Evolutionary conservation across 2,888 invertebrate species (phyloP).

Genomic region (Lottia gigantea): DNA sequence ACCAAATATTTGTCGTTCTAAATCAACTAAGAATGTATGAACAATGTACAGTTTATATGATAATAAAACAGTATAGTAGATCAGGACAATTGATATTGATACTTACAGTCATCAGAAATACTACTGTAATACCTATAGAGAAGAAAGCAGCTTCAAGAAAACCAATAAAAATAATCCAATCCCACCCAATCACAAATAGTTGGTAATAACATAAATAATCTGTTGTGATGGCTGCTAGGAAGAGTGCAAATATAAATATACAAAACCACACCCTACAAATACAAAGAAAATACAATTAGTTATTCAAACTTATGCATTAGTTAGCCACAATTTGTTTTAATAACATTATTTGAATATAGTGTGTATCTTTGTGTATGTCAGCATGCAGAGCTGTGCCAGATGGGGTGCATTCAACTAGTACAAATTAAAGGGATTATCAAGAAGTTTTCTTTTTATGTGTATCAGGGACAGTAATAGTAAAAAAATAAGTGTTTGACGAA

Average conservation of each 20-base stretch:
- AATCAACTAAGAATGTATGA: no score
- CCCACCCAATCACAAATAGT: constrained; percentile 49
- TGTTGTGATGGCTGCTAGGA: constrained; percentile 87
- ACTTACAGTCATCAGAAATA: constrained; percentile 60
- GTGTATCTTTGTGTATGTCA: no score
- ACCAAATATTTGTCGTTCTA: no score
- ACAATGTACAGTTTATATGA: no score
- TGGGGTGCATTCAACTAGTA: no score
- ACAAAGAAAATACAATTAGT: constrained; percentile 22
- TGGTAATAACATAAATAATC: constrained; percentile 72
- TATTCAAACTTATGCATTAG: not conserved
- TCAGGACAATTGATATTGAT: not conserved
- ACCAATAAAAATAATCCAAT: constrained; percentile 57
- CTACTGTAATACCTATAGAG: constrained; percentile 47
- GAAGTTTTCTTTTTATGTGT: no score
- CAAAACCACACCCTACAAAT: constrained; percentile 87
- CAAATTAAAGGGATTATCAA: no score
- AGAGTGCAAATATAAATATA: constrained; percentile 86
- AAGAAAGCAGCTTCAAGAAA: constrained; percentile 47
- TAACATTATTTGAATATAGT: no score
- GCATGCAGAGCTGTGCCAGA: no score
- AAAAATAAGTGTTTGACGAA: no score
- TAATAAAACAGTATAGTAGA: no score
- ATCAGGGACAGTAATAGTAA: no score
- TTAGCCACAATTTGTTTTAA: not conserved